These are phyloP conservation scores for Mola mola DNA, from an alignment of 2,113 vertebrate species.

Conservation along the genomic window DNA sequence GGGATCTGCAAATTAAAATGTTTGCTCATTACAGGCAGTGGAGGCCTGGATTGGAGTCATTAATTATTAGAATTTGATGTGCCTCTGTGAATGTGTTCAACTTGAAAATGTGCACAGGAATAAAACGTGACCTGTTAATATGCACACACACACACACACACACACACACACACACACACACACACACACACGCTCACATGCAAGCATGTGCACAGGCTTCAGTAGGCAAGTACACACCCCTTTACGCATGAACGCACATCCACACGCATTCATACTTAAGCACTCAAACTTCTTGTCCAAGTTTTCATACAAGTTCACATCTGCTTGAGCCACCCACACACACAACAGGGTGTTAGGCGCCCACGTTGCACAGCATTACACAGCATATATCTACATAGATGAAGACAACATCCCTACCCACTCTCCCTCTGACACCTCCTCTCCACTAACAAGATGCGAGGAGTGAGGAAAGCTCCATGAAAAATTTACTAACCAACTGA, in stretches of 20 bases:
- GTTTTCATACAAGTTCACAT: constrained; percentile 41
- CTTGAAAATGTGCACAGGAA: constrained; percentile 6
- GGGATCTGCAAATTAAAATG: constrained; percentile 39
- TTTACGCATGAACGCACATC: constrained; percentile 28
- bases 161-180: not conserved
- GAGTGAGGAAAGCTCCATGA: constrained; percentile 53
- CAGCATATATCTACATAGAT: constrained; percentile 54
- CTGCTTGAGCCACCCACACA: constrained; percentile 40
- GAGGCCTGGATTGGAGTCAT: constrained; percentile 7
- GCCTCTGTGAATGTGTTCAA: constrained; percentile 21
- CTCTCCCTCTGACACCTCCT: constrained; percentile 49
- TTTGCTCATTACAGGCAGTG: not conserved
- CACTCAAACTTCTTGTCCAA: constrained; percentile 18
- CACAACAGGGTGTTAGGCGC: constrained; percentile 35
- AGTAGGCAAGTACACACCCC: constrained; percentile 5
- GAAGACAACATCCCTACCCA: constrained; percentile 59
- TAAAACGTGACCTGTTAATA: constrained; percentile 14
- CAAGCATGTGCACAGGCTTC: not conserved
- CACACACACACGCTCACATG: not conserved
- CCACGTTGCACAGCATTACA: constrained; percentile 48
- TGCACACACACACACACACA: constrained; percentile 3
- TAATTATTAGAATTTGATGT: constrained; percentile 42
- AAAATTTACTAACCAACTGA: constrained; percentile 60
- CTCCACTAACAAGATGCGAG: constrained; percentile 34
- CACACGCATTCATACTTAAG: constrained; percentile 1